phyloP scores from a whole-genome alignment of 1,140 invertebrate genomes.

The Tribolium madens region DNA sequence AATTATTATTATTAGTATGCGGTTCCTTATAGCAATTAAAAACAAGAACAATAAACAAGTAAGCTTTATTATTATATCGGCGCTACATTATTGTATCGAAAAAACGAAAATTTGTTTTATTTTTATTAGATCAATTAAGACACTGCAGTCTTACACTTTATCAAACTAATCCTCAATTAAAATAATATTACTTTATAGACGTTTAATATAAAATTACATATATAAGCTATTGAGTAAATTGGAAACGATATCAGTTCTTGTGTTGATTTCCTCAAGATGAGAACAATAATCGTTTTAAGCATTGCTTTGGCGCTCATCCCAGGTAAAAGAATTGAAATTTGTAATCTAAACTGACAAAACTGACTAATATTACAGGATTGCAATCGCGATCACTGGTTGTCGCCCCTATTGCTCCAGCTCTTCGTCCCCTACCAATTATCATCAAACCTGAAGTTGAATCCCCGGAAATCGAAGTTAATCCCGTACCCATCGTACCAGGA shows the following conservation, averaged over 20 bases:
- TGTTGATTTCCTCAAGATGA: conserved; percentile 1
- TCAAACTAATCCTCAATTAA: conserved; percentile 1
- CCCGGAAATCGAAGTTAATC: not conserved
- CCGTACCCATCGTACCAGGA: not conserved
- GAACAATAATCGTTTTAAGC: not conserved
- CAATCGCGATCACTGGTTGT: conserved; percentile 1
- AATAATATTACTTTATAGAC: conserved; percentile 9
- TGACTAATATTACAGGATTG: not conserved
- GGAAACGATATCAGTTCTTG: not conserved
- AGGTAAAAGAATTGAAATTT: not conserved
- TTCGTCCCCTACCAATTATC: not conserved
- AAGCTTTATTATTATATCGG: not conserved
- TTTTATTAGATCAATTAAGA: conserved; percentile 19
- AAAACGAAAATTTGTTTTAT: conserved; percentile 2
- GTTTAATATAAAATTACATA: conserved; percentile 20
- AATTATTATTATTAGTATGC: no score
- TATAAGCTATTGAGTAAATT: not conserved
- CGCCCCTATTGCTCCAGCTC: not conserved
- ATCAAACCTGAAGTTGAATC: not conserved
- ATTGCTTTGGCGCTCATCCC: not conserved
- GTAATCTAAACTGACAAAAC: not conserved
- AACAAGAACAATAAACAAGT: not conserved
- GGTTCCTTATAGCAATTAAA: not conserved
- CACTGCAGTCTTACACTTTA: not conserved
- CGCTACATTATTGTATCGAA: not conserved